Evolutionary conservation across 2,797 vertebrate genomes (phyloP).

Genomic region (Iguana delicatissima): DNA sequence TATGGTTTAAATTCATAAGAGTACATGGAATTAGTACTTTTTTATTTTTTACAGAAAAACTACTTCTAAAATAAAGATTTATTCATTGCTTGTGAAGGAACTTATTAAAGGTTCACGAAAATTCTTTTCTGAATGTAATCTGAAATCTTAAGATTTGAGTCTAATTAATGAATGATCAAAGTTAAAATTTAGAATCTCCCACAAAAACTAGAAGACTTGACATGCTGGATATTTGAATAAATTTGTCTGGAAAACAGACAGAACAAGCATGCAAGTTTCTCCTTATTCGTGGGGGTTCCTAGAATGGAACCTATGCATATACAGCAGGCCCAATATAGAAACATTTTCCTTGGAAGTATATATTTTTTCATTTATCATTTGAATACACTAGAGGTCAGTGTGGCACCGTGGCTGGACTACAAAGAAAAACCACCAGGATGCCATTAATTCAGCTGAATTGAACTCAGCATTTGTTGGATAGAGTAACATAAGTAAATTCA

Average conservation of each 20-base stretch:
- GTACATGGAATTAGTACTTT: background rate
- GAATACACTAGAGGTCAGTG: conserved; percentile 74
- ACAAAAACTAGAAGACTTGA: background rate
- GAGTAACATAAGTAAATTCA: background rate
- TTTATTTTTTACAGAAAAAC: background rate
- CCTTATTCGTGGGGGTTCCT: no score
- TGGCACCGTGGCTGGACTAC: conserved; percentile 53
- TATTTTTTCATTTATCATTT: conserved; percentile 10
- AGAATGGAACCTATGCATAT: no score
- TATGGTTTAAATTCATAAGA: background rate
- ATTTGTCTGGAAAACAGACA: conserved; percentile 17
- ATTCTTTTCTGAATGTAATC: background rate
- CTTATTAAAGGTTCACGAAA: background rate
- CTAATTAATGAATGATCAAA: background rate
- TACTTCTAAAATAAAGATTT: background rate
- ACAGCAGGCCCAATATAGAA: no score
- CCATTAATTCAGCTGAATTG: background rate
- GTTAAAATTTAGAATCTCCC: background rate
- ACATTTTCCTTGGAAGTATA: background rate
- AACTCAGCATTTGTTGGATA: background rate
- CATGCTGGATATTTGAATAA: background rate
- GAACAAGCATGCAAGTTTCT: no score
- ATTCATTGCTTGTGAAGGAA: background rate
- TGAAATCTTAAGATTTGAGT: background rate
- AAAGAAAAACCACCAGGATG: background rate